Conservation (phyloP, 35 echinoderm and acorn worm species). For the Nesometra sesokonis region DNA sequence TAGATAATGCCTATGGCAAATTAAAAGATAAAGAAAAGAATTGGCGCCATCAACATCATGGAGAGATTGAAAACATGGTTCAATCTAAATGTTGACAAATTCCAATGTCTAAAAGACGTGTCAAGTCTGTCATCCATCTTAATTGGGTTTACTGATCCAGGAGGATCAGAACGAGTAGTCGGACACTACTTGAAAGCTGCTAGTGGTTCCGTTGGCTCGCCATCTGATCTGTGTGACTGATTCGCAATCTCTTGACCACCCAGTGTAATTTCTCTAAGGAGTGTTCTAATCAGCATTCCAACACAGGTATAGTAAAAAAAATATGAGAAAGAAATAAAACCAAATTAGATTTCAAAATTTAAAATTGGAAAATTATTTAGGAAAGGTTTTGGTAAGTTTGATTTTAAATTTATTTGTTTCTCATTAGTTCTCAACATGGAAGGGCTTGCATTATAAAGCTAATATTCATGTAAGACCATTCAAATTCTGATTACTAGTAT, state of each 20-base stretch:
- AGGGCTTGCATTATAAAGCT: not conserved
- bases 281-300: not conserved
- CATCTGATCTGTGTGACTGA: not conserved
- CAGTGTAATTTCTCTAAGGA: not conserved
- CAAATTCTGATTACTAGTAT: too few species aligned
- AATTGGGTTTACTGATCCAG: not conserved
- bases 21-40: not conserved
- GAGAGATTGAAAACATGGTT: not conserved
- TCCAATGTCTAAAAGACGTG: not conserved
- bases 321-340: not conserved
- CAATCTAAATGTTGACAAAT: not conserved
- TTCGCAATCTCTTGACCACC: not conserved
- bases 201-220: not conserved
- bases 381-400: not conserved
- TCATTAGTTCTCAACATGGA: not conserved
- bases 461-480: too few species aligned
- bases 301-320: not conserved
- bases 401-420: not conserved
- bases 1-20: not conserved
- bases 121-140: not conserved
- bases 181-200: not conserved
- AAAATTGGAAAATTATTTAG: not conserved
- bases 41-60: not conserved
- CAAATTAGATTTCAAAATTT: not conserved
- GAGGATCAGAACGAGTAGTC: not conserved